Base-by-base conservation (phyloP, 2,113 vertebrate species). In the Channa argus region DNA sequence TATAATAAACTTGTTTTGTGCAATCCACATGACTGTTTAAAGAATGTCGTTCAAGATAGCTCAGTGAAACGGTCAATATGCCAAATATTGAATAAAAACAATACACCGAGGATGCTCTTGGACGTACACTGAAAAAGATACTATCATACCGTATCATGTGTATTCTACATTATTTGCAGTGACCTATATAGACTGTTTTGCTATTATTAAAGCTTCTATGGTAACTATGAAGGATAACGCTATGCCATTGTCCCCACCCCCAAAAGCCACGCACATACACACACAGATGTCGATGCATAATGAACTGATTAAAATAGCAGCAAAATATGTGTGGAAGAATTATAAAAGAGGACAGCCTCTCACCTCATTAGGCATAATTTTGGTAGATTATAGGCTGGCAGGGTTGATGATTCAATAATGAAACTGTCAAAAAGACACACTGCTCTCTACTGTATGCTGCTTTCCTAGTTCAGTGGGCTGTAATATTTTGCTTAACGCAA, bases 271-370 rank as follows among this genome's bases (percentile, higher is more conserved):
- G 55, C 74, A 44, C 41, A 14, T 45, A 54, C 49, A 64, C 3
- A 3, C 10, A 37, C 24, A 60, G 53, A 59, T 24, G 13, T 15
- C 14, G 5, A 44, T 33, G 34, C 38, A 80, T 65, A 78, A 77
- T 71, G 63, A 84, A 72, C 61, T 68, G 64, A 80, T 85, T 85
- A 78, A 77, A 89, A 75, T 66, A 69, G 65, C 69, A 79, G 68
- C n/a, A 63, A 36, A 71, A 70, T 24, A 71, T 71, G 56, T 81
- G 62, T 51, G 10, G 11, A 66, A 72, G 59, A 75, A 72, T 82
- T 72, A 79, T 65, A 64, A 66, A 83, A 37, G 43, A 69, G 50
- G 50, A 66, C 58, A 69, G 65, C 49, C 66, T 69, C 55, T 79
- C 74, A 78, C 66, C 76, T 80, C 80, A 80, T 85, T 84, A 83